phyloP scores from a whole-genome alignment of 1,140 invertebrate genomes.

The Cydia splendana region DNA sequence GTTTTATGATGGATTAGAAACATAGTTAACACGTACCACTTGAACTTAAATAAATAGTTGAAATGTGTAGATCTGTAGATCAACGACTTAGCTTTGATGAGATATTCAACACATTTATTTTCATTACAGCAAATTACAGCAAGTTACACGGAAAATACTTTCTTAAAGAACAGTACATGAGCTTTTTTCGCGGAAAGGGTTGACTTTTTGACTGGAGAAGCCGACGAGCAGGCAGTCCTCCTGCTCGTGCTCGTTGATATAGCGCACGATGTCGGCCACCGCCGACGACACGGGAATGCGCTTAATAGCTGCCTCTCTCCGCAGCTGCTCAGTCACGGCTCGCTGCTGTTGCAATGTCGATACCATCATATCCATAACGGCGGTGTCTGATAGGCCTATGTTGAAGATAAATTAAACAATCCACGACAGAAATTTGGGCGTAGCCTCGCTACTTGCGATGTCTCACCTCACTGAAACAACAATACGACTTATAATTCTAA shows the following conservation, averaged over 20 bases:
- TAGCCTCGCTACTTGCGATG: slow-evolving; percentile 54
- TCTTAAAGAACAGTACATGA: slow-evolving; percentile 92
- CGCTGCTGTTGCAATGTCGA: slow-evolving; percentile 95
- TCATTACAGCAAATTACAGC: slow-evolving; percentile 7
- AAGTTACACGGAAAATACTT: slow-evolving; percentile 24
- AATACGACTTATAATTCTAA: background rate
- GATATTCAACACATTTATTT: slow-evolving; percentile 12
- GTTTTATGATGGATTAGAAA: background rate
- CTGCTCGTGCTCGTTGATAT: slow-evolving; percentile 94
- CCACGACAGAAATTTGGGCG: slow-evolving; percentile 61
- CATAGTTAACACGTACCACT: slow-evolving; percentile 10
- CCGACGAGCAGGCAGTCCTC: slow-evolving; percentile 97
- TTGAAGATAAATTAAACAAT: slow-evolving; percentile 67
- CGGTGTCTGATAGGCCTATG: slow-evolving; percentile 90
- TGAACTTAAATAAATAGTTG: slow-evolving; percentile 13
- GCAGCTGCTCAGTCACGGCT: slow-evolving; percentile 94
- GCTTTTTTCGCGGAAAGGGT: slow-evolving; percentile 98
- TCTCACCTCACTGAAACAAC: slow-evolving; percentile 45
- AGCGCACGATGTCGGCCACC: slow-evolving; percentile 96
- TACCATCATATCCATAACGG: slow-evolving; percentile 95
- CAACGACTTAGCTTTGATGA: slow-evolving; percentile 16
- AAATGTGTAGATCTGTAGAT: slow-evolving; percentile 24
- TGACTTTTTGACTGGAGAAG: slow-evolving; percentile 97
- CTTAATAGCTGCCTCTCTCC: slow-evolving; percentile 94
- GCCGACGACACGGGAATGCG: slow-evolving; percentile 93